These are phyloP conservation scores for Smithornis capensis DNA, from an alignment of 2,113 vertebrate genomes.

Conservation along the genomic window DNA sequence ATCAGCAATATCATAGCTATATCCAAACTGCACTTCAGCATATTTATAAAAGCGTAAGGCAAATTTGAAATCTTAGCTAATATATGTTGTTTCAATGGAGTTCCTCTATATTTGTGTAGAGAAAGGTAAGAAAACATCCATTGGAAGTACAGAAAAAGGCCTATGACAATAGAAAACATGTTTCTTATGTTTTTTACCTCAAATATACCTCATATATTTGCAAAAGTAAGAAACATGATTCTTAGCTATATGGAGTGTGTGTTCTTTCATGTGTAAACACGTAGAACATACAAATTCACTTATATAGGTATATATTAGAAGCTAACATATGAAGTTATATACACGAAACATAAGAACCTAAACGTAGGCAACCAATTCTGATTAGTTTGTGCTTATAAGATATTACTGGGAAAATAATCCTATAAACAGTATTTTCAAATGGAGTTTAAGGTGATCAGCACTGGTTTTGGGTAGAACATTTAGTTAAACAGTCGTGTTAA, in stretches of 20 bases:
- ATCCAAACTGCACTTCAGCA: not conserved
- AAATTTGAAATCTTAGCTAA: not conserved
- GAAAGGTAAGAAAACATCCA: not conserved
- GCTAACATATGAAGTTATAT: not conserved
- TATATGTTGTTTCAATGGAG: not conserved
- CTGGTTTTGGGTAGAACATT: not conserved
- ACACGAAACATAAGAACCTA: not conserved
- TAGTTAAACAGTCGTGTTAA: not conserved
- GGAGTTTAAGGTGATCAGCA: not conserved
- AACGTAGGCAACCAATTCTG: not conserved
- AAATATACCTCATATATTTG: not conserved
- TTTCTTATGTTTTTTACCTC: not conserved
- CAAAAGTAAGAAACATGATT: rapidly evolving
- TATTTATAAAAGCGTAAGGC: not conserved
- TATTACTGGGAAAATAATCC: not conserved
- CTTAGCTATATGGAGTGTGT: not conserved
- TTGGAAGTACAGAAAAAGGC: not conserved
- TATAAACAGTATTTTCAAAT: not conserved
- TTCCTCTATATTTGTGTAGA: not conserved
- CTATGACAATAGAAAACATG: not conserved
- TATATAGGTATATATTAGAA: not conserved
- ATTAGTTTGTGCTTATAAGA: not conserved
- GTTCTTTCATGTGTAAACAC: not conserved
- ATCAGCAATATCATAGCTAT: not conserved
- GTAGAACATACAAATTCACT: not conserved